phyloP scores from a whole-genome alignment of 2,113 vertebrate genomes.

The Haemorhous mexicanus region DNA sequence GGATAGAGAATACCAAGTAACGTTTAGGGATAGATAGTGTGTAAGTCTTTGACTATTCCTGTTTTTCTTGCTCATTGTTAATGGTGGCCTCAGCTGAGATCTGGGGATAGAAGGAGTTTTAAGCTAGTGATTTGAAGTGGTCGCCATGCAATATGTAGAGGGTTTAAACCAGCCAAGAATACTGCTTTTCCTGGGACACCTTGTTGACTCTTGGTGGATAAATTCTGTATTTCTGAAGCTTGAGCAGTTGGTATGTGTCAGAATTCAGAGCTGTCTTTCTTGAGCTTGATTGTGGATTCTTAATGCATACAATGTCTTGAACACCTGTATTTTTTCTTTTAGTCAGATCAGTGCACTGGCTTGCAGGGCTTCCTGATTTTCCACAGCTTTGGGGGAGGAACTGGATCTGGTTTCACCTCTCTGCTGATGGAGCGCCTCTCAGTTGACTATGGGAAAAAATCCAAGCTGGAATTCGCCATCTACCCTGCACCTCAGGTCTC shows the following conservation, averaged over 20 bases:
- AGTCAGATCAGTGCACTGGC: conserved; percentile 85
- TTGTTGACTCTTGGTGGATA: background rate
- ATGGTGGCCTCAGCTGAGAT: background rate
- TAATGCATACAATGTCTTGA: background rate
- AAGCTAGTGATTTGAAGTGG: background rate
- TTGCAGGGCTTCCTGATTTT: conserved; percentile 89
- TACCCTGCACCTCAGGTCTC: conserved; percentile 83
- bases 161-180: background rate
- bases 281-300: background rate
- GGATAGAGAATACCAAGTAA: background rate
- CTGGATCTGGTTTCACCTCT: conserved; percentile 87
- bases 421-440: conserved; percentile 86
- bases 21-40: background rate
- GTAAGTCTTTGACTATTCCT: background rate
- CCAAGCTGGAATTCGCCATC: conserved; percentile 86
- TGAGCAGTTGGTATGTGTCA: background rate
- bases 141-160: background rate
- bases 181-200: background rate
- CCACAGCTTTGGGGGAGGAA: conserved; percentile 85
- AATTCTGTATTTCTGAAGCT: background rate
- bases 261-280: background rate
- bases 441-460: conserved; percentile 87
- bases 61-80: background rate
- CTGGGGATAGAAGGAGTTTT: background rate
- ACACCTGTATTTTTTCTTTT: background rate